Percentiles rank a stretch among this genome's conserved stretches.
phyloP scores from a whole-genome alignment of 2,113 vertebrate species.

The Macheiramphus alcinus region DNA sequence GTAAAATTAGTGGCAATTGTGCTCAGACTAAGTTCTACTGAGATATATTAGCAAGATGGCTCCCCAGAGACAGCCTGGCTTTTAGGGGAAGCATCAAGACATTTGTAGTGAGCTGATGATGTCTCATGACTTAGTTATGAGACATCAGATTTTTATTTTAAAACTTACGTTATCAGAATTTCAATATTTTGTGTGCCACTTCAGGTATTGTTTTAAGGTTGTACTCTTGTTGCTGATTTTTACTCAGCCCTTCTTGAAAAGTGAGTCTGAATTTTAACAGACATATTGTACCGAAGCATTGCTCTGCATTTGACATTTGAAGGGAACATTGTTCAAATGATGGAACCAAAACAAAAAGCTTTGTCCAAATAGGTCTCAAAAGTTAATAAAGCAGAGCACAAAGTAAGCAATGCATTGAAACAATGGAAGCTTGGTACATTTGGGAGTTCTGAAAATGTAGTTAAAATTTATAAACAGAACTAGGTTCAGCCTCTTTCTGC shows the following conservation, averaged over 20 bases:
- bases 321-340: neutral
- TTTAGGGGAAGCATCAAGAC: neutral
- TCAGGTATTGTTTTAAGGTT: neutral
- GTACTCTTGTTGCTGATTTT: neutral
- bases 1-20: constrained; percentile 51
- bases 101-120: neutral
- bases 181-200: neutral
- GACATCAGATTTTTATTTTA: constrained; percentile 31
- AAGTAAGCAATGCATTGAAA: neutral
- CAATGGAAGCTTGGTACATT: neutral
- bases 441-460: neutral
- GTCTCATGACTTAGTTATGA: constrained; percentile 41
- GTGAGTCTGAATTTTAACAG: neutral
- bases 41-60: constrained; percentile 23
- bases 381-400: neutral
- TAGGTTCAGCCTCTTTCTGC: accelerated
- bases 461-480: neutral
- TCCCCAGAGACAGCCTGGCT: constrained; percentile 21
- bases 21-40: constrained; percentile 3
- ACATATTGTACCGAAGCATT: accelerated
- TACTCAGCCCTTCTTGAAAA: neutral
- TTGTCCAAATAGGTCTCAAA: neutral
- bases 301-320: neutral
- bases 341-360: neutral
- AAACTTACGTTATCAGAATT: neutral